These are phyloP conservation scores for Lepidurus packardi DNA, from an alignment of 1,140 invertebrate genomes.

Conservation along the genomic window DNA sequence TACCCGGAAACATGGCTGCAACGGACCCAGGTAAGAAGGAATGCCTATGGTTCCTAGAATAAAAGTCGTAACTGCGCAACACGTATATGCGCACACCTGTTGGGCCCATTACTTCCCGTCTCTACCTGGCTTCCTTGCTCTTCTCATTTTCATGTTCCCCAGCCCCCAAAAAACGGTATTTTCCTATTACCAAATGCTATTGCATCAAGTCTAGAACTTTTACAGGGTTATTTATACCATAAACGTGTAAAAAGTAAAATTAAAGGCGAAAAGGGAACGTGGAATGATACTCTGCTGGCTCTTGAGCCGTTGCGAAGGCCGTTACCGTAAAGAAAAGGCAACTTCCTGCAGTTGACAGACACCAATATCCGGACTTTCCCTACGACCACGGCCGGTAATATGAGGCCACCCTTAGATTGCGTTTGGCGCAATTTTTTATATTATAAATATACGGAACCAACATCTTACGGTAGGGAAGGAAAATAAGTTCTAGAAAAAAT, in stretches of 20 bases:
- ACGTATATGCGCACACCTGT: neutral
- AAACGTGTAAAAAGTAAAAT: neutral
- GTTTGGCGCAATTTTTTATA: neutral
- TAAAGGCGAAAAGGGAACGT: neutral
- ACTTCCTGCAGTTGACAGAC: neutral
- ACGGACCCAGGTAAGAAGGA: neutral
- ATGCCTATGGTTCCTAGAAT: neutral
- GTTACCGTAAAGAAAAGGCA: neutral
- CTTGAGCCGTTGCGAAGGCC: neutral
- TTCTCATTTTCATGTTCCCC: neutral
- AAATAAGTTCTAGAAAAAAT: no score
- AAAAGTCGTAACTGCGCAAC: neutral
- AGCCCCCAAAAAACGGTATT: neutral
- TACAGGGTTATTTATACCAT: neutral
- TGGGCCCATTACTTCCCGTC: neutral
- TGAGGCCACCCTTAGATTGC: neutral
- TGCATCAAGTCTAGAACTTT: no score
- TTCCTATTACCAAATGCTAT: no score
- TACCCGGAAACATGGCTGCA: neutral
- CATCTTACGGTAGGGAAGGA: no score
- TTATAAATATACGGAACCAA: neutral
- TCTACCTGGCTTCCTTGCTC: neutral
- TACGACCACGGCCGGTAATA: neutral
- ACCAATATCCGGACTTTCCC: neutral
- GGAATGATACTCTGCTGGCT: neutral